phyloP scores from a whole-genome alignment of 2,113 vertebrate species.

The Nibea coibor region DNA sequence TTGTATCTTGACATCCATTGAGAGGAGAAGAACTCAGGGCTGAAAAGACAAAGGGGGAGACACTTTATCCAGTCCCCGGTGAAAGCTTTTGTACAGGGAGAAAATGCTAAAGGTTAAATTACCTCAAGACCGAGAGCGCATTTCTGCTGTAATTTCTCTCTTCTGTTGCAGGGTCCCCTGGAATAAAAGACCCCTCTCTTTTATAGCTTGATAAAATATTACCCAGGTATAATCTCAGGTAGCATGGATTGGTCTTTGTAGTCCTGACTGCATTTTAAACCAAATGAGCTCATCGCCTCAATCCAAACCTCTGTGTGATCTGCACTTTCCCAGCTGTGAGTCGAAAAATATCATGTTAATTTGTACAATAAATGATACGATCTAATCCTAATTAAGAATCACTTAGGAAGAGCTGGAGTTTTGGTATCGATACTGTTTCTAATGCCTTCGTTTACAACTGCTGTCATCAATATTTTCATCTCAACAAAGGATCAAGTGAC shows the following conservation, averaged over 20 bases:
- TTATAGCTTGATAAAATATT: constrained; percentile 74
- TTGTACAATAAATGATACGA: neutral
- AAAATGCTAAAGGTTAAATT: constrained; percentile 80
- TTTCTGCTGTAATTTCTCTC: constrained; percentile 63
- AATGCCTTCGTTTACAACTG: neutral
- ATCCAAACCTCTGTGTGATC: constrained; percentile 46
- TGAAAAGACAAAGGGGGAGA: constrained; percentile 77
- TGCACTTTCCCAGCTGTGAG: constrained; percentile 23
- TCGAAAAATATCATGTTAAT: neutral
- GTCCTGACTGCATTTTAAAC: constrained; percentile 51
- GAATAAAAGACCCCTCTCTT: constrained; percentile 60
- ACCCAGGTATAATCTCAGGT: constrained; percentile 70
- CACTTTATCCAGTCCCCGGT: constrained; percentile 74
- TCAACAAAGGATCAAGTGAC: neutral
- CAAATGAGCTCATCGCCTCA: constrained; percentile 63
- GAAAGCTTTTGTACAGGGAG: constrained; percentile 67
- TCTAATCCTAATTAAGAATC: neutral
- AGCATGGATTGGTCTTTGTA: constrained; percentile 60
- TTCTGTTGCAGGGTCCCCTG: constrained; percentile 48
- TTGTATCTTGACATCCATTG: constrained; percentile 77
- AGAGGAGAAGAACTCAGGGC: constrained; percentile 68
- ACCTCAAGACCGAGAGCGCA: constrained; percentile 66
- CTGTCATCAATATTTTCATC: neutral
- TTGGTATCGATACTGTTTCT: neutral
- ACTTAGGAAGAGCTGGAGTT: neutral